Evolutionary conservation across 2,888 invertebrate genomes (phyloP).

Genomic region (Willowsia nigromaculata): DNA sequence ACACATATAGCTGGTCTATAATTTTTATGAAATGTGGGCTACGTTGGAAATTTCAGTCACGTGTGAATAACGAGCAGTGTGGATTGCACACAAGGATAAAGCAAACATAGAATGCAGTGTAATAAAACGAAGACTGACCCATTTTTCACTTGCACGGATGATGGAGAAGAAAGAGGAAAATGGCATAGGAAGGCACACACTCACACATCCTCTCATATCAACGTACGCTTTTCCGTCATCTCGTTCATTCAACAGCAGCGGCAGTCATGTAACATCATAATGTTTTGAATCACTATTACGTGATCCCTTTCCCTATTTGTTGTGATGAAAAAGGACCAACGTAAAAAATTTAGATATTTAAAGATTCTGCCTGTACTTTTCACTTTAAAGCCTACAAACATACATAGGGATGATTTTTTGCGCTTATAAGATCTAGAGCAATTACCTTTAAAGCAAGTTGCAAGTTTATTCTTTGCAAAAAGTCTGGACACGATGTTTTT

Average conservation of each 20-base stretch:
- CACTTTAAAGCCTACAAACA: constrained; percentile 35
- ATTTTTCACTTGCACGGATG: constrained; percentile 68
- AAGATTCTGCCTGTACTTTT: constrained; percentile 62
- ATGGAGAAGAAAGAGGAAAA: not conserved
- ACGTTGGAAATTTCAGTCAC: constrained; percentile 71
- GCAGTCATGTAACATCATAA: constrained; percentile 6
- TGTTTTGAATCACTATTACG: constrained; percentile 40
- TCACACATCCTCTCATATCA: not conserved
- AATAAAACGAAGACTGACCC: constrained; percentile 70
- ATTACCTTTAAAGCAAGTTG: constrained; percentile 33
- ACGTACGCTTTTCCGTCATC: constrained; percentile 5
- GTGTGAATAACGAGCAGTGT: constrained; percentile 73
- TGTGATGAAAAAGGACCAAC: not conserved
- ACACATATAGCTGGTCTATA: constrained; percentile 34
- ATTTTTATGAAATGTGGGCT: constrained; percentile 71
- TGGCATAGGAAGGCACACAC: constrained; percentile 17
- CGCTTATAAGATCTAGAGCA: constrained; percentile 24
- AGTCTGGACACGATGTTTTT: not conserved
- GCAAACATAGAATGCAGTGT: constrained; percentile 68
- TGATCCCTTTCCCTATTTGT: constrained; percentile 26
- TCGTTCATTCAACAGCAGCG: constrained; percentile 26
- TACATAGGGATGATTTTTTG: constrained; percentile 51
- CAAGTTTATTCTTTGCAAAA: not conserved
- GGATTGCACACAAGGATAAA: constrained; percentile 68
- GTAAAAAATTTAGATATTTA: constrained; percentile 1